Conservation (phyloP, 2,888 invertebrate species). For the Alitta virens region DNA sequence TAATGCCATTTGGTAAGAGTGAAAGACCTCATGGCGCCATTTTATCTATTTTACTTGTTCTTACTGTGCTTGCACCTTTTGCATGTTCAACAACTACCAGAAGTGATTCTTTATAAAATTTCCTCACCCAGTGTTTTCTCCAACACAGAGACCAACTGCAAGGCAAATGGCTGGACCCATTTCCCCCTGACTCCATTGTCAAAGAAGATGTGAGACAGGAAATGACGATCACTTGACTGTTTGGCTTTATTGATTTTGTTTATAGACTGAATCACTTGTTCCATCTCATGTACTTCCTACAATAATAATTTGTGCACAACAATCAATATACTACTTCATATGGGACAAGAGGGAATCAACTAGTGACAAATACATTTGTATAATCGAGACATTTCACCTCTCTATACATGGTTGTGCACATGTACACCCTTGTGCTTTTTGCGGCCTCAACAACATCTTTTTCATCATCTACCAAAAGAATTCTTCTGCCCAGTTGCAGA, state of each 20-base stretch:
- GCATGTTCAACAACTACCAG: too few relatives aligned
- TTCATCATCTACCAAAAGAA: conserved; percentile 24
- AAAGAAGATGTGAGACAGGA: conserved; percentile 48
- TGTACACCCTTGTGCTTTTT: conserved; percentile 35
- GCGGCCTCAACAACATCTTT: conserved; percentile 23
- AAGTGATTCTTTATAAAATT: too few relatives aligned
- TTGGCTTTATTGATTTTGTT: conserved; percentile 38
- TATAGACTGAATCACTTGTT: conserved; percentile 42
- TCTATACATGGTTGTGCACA: conserved; percentile 53
- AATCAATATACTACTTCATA: not conserved
- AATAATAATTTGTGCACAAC: not conserved
- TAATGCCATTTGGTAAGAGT: too few relatives aligned
- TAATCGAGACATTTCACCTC: conserved; percentile 33
- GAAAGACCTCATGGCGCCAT: too few relatives aligned
- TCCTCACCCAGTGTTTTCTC: conserved; percentile 36
- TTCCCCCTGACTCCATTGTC: conserved; percentile 44
- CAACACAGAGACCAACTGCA: conserved; percentile 39
- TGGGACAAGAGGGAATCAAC: too few relatives aligned
- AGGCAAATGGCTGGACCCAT: conserved; percentile 38
- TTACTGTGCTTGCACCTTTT: too few relatives aligned
- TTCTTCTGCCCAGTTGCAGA: conserved; percentile 35
- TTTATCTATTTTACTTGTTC: too few relatives aligned
- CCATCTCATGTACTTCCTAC: conserved; percentile 46
- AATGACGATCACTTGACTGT: conserved; percentile 33
- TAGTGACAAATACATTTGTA: not conserved